Base-by-base conservation (phyloP, 1,140 invertebrate genomes). In the Pseudomyrmex dendroicus region DNA sequence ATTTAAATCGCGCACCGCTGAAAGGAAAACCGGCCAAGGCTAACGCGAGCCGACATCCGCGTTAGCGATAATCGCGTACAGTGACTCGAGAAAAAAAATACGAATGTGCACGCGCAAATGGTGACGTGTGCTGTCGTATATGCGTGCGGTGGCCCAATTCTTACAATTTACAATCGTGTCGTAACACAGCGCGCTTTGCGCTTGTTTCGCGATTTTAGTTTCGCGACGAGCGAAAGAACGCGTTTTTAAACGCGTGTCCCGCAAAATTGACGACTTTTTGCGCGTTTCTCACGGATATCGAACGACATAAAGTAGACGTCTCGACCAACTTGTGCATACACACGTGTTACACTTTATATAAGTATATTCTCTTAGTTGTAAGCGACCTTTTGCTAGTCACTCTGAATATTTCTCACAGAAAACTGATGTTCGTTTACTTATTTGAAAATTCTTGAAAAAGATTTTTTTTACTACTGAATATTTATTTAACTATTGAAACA, bases 21-120 rank as follows among this genome's bases (percentile, higher is more conserved):
- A 93, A 93, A 93, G 92, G 90, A 90, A 94, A 94, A 94, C 91
- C 92, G 93, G 93, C 91, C 93, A 94, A 94, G 93, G 93, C 91
- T 91, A 93, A 92, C 90, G 92, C 91, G 87, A 93, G 89, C 91
- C 91, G 91, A 93, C 91, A 94, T 94, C 93, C 93, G 93, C 91
- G 92, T 94, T 92, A 92, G 89, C 91, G 92, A 93, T 93, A 94
- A 94, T 93, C 80, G 77, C 17, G 90, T 59, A 48, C 35, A 25
- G 82, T 90, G 91, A 91, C 86, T 90, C 86, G 87, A 67, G 73
- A 90, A 91, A 85, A 85, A 91, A 84, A 77, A 76, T 25, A 3
- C 2, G 20, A 4, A 35, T 22, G 35, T 22, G 10, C 17, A 52
- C 73, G 50, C 35, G 5, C 35, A 35, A 35, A 35, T 35, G 35